Percentiles rank a stretch among this genome's conserved stretches.
These are phyloP conservation scores for Lutraria lutraria DNA, from an alignment of 2,888 invertebrate genomes.

Conservation along the genomic window DNA sequence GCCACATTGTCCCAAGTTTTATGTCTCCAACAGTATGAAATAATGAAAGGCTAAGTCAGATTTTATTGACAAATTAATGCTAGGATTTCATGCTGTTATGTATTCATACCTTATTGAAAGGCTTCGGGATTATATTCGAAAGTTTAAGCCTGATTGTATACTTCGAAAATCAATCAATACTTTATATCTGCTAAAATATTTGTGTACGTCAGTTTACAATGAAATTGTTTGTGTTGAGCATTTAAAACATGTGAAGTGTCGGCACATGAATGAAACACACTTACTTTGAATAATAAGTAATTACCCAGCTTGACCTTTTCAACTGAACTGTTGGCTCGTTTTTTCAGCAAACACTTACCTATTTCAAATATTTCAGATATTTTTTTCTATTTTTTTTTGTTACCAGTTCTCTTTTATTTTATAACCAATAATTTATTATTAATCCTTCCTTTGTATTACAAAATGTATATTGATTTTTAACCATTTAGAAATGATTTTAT, in stretches of 20 bases:
- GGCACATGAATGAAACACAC: neutral
- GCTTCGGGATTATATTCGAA: slow-evolving; percentile 40
- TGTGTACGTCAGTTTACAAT: neutral
- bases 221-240: neutral
- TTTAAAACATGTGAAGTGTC: slow-evolving; percentile 18
- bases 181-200: neutral
- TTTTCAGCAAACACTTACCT: neutral
- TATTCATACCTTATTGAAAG: slow-evolving; percentile 22
- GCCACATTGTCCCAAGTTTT: neutral
- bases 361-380: too few species aligned
- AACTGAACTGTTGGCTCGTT: neutral
- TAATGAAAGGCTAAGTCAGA: slow-evolving; percentile 16
- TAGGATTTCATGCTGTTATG: neutral
- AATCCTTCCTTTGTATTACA: too few species aligned
- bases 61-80: slow-evolving; percentile 7
- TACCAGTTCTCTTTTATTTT: too few species aligned
- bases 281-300: neutral
- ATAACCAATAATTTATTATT: too few species aligned
- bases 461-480: too few species aligned
- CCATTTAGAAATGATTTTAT: too few species aligned
- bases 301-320: neutral
- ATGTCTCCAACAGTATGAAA: neutral
- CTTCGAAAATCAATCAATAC: slow-evolving; percentile 40
- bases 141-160: slow-evolving; percentile 25
- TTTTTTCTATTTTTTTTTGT: too few species aligned